A percentile compares a stretch with the other conserved stretches of the same genome.
These are phyloP conservation scores for Vultur gryphus DNA, from an alignment of 2,797 vertebrate species.

Conservation along the genomic window DNA sequence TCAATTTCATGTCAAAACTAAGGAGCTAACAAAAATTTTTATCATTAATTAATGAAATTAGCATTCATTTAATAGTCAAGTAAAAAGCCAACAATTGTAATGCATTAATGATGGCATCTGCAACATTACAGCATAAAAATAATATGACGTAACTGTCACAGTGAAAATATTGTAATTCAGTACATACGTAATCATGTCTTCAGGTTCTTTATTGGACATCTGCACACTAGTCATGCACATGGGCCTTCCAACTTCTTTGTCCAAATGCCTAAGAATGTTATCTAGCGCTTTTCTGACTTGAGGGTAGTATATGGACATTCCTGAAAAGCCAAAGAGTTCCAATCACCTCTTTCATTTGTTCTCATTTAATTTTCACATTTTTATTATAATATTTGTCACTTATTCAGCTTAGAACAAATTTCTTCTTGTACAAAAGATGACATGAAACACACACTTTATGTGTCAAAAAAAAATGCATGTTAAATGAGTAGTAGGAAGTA, in stretches of 20 bases:
- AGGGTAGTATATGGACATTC: slow-evolving; percentile 98
- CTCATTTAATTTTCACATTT: neutral
- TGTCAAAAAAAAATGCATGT: neutral
- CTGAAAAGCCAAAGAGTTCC: slow-evolving; percentile 65
- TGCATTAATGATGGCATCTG: neutral
- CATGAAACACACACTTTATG: neutral
- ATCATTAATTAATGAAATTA: neutral
- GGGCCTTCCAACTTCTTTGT: slow-evolving; percentile 97
- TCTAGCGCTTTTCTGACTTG: slow-evolving; percentile 97
- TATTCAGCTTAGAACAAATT: neutral
- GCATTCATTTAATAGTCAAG: neutral
- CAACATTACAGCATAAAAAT: neutral
- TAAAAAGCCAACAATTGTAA: neutral
- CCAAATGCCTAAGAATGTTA: slow-evolving; percentile 93
- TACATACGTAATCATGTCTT: slow-evolving; percentile 99
- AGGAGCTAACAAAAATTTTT: neutral
- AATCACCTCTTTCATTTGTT: neutral
- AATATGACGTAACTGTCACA: accelerated
- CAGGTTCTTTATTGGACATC: slow-evolving; percentile 99
- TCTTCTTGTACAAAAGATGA: neutral
- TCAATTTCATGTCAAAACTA: neutral
- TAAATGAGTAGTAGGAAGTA: neutral
- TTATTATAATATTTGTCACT: neutral
- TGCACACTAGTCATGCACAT: slow-evolving; percentile 99
- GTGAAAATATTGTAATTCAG: neutral